A percentile compares a stretch with the other conserved stretches of the same genome.
These are phyloP conservation scores for Sinocyclocheilus maitianheensis DNA, from an alignment of 2,113 vertebrate species.

Conservation along the genomic window DNA sequence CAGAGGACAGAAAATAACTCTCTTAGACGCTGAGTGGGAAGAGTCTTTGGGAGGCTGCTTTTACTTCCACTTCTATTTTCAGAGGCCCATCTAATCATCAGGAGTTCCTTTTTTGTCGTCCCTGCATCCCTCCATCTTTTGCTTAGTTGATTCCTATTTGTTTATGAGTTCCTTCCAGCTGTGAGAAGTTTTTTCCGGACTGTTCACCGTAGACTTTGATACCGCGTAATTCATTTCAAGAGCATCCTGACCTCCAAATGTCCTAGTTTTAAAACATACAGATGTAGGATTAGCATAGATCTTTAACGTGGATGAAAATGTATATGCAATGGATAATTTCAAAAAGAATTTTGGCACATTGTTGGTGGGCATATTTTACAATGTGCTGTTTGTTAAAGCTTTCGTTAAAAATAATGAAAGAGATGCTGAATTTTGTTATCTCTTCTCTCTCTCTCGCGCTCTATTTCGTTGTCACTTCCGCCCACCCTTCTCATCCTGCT, in stretches of 20 bases:
- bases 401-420: constrained; percentile 32
- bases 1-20: constrained; percentile 33
- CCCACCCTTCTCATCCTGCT: constrained; percentile 45
- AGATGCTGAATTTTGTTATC: constrained; percentile 24
- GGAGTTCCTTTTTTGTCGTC: constrained; percentile 31
- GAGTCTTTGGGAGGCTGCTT: constrained; percentile 19
- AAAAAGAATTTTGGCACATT: background rate
- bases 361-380: background rate
- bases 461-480: constrained; percentile 43
- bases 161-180: constrained; percentile 1
- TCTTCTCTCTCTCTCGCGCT: constrained; percentile 22
- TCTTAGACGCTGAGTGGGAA: constrained; percentile 37
- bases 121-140: constrained; percentile 13
- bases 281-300: background rate
- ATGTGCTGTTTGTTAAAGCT: constrained; percentile 6
- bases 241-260: background rate
- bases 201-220: too few relatives aligned
- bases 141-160: background rate
- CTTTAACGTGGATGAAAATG: background rate
- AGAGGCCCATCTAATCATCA: constrained; percentile 34
- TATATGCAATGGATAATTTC: background rate
- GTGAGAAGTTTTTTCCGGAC: background rate
- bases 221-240: background rate
- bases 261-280: background rate
- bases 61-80: constrained; percentile 51